Percentiles rank a stretch among this genome's conserved stretches.
phyloP scores from a whole-genome alignment of 2,888 invertebrate genomes.

The Glyphotaelius pellucidus region DNA sequence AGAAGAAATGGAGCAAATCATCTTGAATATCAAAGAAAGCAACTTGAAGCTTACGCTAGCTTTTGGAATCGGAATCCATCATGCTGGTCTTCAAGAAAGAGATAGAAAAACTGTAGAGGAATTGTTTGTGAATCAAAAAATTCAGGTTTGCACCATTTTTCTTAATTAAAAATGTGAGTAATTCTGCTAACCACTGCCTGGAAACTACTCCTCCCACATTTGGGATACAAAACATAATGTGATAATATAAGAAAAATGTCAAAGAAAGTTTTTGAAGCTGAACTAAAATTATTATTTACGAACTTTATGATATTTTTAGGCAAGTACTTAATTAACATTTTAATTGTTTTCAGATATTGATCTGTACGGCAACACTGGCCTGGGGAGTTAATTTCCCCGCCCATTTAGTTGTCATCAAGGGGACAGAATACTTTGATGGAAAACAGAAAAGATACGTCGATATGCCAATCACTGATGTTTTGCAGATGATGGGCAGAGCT shows the following conservation, averaged over 20 bases:
- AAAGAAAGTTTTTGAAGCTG: neutral
- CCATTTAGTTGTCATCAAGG: slow-evolving; percentile 98
- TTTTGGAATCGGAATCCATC: slow-evolving; percentile 99
- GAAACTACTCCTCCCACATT: neutral
- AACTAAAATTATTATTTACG: too few relatives aligned
- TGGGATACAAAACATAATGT: neutral
- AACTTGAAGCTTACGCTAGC: slow-evolving; percentile 95
- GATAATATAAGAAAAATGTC: neutral
- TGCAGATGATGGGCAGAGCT: slow-evolving; percentile 99
- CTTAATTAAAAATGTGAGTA: too few relatives aligned
- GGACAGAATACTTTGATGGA: slow-evolving; percentile 99
- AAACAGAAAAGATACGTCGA: slow-evolving; percentile 98
- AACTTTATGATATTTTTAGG: neutral
- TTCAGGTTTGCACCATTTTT: slow-evolving; percentile 81
- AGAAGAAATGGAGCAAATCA: slow-evolving; percentile 88
- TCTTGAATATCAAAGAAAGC: slow-evolving; percentile 86
- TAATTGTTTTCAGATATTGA: slow-evolving; percentile 81
- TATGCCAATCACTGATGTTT: slow-evolving; percentile 99
- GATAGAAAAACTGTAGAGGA: slow-evolving; percentile 96
- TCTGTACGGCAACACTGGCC: slow-evolving; percentile 97
- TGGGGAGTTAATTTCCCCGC: slow-evolving; percentile 99
- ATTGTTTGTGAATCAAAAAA: slow-evolving; percentile 95
- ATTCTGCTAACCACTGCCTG: too few relatives aligned
- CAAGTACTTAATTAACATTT: neutral
- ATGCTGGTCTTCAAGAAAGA: slow-evolving; percentile 96